Evolutionary conservation across 2,888 invertebrate species (phyloP), one percentile per base, ranked within the genome.

Genomic region (Trichopria drosophilae): DNA sequence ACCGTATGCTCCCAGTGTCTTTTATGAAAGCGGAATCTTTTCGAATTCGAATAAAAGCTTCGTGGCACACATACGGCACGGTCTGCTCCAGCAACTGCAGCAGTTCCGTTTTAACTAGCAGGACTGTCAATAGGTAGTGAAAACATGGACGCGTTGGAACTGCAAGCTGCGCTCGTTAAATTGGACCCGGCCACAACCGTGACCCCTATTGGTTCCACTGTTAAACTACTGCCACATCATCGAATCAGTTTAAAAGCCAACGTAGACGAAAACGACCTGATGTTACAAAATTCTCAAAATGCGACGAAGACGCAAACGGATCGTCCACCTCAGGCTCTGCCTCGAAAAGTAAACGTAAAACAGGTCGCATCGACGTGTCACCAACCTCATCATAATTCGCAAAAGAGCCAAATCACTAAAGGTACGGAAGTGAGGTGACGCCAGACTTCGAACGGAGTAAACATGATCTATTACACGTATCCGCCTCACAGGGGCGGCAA

Each of bases 111-210:
- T n/a, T n/a, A n/a, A n/a, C n/a, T n/a, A n/a, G n/a, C n/a, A n/a
- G n/a, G n/a, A n/a, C n/a, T n/a, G n/a, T n/a, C n/a, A n/a, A n/a
- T n/a, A n/a, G n/a, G n/a, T n/a, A 32, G 22, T 37, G 34, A 35
- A 51, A 47, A 48, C 22, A 73, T 75, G 75, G 75, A 75, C 48
- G 71, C 73, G 37, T 55, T 75, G 54, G 71, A 73, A 53, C 61
- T 73, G 45, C 75, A 75, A 57, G 75, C 75, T 20, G 72, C 75
- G 22, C 50, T 75, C 55, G 72, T 75, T 9, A 73, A 75, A 57
- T 65, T 75, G 43, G 73, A 75, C 50, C 74, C 75, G 29, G 73
- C 71, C 9, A 75, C 75, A 22, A 75, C 75, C 44, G 73, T 74
- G 19, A 75, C 73, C 45, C 73, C 75, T 42, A 71, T 73, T 28